Conservation (phyloP, 2,113 vertebrate genomes). For the Turdus rufiventris region DNA sequence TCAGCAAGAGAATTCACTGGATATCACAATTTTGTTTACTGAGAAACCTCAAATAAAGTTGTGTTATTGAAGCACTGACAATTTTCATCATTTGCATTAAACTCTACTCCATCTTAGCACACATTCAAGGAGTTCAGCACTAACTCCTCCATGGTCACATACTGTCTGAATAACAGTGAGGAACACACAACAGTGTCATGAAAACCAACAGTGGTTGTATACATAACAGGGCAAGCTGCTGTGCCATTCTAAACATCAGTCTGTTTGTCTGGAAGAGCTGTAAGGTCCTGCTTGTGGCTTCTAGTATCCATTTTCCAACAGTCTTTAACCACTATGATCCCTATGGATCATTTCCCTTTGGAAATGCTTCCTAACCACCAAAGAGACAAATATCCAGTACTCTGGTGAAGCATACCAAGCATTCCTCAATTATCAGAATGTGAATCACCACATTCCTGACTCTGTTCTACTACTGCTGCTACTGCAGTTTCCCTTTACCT, state of each 20-base stretch:
- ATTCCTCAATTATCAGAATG: not conserved
- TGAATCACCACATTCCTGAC: not conserved
- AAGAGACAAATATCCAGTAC: not conserved
- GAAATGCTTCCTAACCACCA: not conserved
- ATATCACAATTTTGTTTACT: not conserved
- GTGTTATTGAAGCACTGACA: not conserved
- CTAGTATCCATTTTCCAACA: not conserved
- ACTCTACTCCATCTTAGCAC: not conserved
- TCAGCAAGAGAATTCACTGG: not conserved
- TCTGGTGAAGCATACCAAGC: not conserved
- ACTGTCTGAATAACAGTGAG: not conserved
- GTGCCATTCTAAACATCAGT: not conserved
- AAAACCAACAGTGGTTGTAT: not conserved
- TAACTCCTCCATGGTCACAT: accelerated
- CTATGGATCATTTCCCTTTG: not conserved
- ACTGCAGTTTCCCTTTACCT: not conserved
- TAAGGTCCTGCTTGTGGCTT: not conserved
- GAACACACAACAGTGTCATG: not conserved
- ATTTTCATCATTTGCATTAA: not conserved
- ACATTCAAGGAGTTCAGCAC: not conserved
- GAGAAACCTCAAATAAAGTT: not conserved
- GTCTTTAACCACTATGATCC: not conserved
- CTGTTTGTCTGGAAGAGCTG: not conserved
- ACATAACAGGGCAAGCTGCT: not conserved
- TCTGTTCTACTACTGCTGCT: not conserved